Conservation (phyloP, 2,797 vertebrate species). For the Spinus olivaceus region DNA sequence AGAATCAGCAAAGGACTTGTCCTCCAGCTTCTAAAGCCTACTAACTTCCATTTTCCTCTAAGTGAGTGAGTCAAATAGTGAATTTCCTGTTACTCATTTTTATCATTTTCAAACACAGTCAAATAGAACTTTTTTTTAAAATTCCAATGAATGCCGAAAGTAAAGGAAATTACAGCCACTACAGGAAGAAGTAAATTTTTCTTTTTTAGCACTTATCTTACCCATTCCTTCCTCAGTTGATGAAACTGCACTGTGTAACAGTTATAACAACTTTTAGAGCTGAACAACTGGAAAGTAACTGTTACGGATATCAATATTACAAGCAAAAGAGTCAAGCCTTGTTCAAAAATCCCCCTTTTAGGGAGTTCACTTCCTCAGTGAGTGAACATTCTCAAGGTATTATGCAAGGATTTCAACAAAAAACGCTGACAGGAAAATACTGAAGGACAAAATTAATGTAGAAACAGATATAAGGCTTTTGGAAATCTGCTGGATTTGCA, state of each 20-base stretch:
- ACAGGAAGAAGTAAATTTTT: background rate
- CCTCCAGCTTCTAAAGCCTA: background rate
- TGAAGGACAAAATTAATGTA: background rate
- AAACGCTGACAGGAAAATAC: background rate
- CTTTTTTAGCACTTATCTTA: background rate
- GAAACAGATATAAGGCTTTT: background rate
- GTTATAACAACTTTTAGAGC: background rate
- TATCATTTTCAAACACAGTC: background rate
- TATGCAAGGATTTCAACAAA: background rate
- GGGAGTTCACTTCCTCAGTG: background rate
- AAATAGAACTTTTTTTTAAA: background rate
- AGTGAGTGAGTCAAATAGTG: background rate
- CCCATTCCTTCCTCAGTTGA: background rate
- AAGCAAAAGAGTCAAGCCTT: background rate
- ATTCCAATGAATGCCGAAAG: background rate
- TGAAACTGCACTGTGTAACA: background rate
- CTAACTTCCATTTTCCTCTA: background rate
- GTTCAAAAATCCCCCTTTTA: background rate
- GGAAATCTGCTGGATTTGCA: background rate
- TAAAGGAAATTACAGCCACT: background rate
- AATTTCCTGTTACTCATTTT: background rate
- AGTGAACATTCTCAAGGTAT: background rate
- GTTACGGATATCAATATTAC: background rate
- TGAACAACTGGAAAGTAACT: background rate
- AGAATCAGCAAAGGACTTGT: background rate